These are phyloP conservation scores for Helostoma temminkii DNA, from an alignment of 2,797 vertebrate species.

Conservation along the genomic window DNA sequence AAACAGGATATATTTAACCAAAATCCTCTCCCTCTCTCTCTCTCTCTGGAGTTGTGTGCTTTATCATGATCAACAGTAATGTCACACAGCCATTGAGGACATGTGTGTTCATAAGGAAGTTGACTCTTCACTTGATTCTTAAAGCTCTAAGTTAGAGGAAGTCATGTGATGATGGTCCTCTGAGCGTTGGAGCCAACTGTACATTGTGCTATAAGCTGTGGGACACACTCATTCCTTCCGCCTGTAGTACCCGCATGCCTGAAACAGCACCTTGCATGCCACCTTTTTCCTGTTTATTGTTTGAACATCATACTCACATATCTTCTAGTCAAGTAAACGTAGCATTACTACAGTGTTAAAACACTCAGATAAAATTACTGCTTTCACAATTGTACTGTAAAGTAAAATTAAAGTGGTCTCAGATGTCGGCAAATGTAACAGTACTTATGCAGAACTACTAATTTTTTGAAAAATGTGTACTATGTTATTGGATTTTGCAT, in stretches of 20 bases:
- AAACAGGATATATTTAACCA: background rate
- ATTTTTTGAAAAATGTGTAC: too few species aligned
- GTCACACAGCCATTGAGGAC: constrained; percentile 7
- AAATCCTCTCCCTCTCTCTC: background rate
- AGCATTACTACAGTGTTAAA: background rate
- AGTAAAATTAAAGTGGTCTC: background rate
- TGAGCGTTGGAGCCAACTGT: constrained; percentile 22
- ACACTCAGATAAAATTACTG: background rate
- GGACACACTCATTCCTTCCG: constrained; percentile 37
- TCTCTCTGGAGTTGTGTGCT: background rate
- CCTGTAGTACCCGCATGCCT: constrained; percentile 22
- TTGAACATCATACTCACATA: constrained; percentile 7
- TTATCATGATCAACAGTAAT: constrained; percentile 7
- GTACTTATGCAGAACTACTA: background rate
- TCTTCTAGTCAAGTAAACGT: background rate
- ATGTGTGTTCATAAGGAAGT: constrained; percentile 55
- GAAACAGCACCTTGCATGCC: constrained; percentile 41
- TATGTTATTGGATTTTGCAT: too few species aligned
- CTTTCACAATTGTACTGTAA: background rate
- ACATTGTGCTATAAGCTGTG: constrained; percentile 30
- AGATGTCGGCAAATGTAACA: too few species aligned
- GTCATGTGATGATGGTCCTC: constrained; percentile 55
- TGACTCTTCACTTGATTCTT: constrained; percentile 77
- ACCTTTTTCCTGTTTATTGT: constrained; percentile 61
- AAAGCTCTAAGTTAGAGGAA: constrained; percentile 59